These are phyloP conservation scores for Aphidoletes aphidimyza DNA, from an alignment of 2,888 invertebrate genomes.

Conservation along the genomic window DNA sequence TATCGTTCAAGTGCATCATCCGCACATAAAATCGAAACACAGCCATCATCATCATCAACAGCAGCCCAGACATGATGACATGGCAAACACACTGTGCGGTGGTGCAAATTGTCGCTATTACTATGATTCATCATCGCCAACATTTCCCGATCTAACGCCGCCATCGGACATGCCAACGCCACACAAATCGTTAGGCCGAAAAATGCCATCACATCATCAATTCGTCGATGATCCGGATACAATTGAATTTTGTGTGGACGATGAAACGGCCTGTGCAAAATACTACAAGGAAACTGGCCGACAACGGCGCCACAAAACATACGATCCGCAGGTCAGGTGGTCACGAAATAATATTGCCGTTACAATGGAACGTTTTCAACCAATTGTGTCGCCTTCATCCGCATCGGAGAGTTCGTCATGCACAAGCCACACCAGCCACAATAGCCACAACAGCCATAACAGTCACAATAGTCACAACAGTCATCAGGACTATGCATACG, in stretches of 20 bases:
- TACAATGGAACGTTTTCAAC: slow-evolving; percentile 70
- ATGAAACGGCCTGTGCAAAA: slow-evolving; percentile 58
- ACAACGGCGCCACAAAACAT: slow-evolving; percentile 43
- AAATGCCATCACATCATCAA: slow-evolving; percentile 61
- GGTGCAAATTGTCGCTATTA: slow-evolving; percentile 55
- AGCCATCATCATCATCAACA: slow-evolving; percentile 4
- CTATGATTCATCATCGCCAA: slow-evolving; percentile 59
- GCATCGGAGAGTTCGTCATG: slow-evolving; percentile 61
- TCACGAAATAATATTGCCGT: slow-evolving; percentile 70
- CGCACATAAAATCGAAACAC: slow-evolving; percentile 1
- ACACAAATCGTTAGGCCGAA: slow-evolving; percentile 56
- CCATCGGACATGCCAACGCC: slow-evolving; percentile 78
- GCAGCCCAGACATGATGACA: neutral
- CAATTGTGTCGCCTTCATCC: slow-evolving; percentile 60
- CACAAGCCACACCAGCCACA: slow-evolving; percentile 35
- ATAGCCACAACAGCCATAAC: slow-evolving; percentile 9
- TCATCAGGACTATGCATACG: slow-evolving; percentile 80
- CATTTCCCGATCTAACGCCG: slow-evolving; percentile 77
- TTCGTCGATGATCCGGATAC: slow-evolving; percentile 65
- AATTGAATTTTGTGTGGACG: slow-evolving; percentile 65
- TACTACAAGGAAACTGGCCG: slow-evolving; percentile 41
- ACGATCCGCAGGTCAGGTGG: slow-evolving; percentile 65
- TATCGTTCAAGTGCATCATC: slow-evolving; percentile 12
- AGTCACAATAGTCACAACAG: slow-evolving; percentile 55
- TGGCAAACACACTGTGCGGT: slow-evolving; percentile 47